Evolutionary conservation across 1,140 invertebrate species (phyloP).

Genomic region (Tachypleus tridentatus): DNA sequence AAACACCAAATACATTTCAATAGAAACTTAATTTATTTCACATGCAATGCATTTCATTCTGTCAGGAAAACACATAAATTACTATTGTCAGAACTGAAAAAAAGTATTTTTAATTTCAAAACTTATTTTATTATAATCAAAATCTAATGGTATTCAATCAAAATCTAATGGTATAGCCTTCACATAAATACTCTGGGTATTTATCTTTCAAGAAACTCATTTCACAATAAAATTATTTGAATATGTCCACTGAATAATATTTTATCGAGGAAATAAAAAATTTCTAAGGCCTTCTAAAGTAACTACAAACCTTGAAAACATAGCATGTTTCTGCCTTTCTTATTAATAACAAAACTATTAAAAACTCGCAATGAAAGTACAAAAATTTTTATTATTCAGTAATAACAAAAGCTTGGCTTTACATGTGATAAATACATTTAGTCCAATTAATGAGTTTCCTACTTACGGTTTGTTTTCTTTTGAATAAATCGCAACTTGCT

Average conservation of each 20-base stretch:
- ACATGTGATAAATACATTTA: background rate
- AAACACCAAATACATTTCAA: background rate
- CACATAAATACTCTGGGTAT: no score
- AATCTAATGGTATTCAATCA: background rate
- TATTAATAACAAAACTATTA: no score
- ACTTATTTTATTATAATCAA: background rate
- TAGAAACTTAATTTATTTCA: no score
- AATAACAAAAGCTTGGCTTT: background rate
- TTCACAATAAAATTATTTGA: background rate
- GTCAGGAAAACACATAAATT: no score
- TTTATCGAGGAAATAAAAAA: background rate
- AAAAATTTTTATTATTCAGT: no score
- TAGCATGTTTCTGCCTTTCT: no score
- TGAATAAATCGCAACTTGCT: conserved; percentile 94
- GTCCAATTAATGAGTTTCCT: background rate
- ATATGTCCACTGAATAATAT: background rate
- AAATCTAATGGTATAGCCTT: no score
- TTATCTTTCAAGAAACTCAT: no score
- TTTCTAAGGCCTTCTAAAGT: no score
- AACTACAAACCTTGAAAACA: no score
- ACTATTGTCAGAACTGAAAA: background rate
- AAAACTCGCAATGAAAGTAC: no score
- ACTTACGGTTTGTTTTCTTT: conserved; percentile 72
- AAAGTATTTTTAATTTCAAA: background rate
- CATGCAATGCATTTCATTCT: no score